Conservation (phyloP, 2,113 vertebrate genomes). For the Eptesicus fuscus region DNA sequence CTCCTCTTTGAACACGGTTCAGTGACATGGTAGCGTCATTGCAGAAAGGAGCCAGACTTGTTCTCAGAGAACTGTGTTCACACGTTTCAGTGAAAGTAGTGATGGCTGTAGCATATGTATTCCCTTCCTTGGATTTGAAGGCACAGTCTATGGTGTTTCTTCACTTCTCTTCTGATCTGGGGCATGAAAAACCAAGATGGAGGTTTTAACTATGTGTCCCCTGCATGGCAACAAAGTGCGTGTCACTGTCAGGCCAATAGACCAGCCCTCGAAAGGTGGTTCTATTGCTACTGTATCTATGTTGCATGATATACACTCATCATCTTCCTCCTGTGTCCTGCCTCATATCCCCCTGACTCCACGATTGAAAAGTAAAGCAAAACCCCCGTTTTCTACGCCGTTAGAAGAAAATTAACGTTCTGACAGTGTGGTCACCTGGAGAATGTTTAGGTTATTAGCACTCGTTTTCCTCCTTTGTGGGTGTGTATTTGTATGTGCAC, state of each 20-base stretch:
- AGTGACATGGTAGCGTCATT: slow-evolving; percentile 45
- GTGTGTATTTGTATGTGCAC: slow-evolving; percentile 75
- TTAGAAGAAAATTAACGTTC: slow-evolving; percentile 67
- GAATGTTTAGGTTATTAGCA: slow-evolving; percentile 79
- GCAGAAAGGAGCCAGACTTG: slow-evolving; percentile 63
- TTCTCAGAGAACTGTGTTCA: slow-evolving; percentile 63
- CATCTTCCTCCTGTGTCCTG: slow-evolving; percentile 66
- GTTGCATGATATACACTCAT: slow-evolving; percentile 71
- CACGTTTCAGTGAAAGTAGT: slow-evolving; percentile 58
- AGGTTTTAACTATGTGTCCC: slow-evolving; percentile 61
- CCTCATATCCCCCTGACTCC: slow-evolving; percentile 31
- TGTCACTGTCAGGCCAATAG: slow-evolving; percentile 58
- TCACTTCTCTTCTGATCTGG: slow-evolving; percentile 68
- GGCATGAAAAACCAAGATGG: slow-evolving; percentile 73
- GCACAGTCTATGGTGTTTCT: slow-evolving; percentile 65
- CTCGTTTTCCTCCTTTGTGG: slow-evolving; percentile 72
- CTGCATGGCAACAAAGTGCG: slow-evolving; percentile 69
- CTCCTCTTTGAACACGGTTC: slow-evolving; percentile 61
- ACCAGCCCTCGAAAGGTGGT: slow-evolving; percentile 19
- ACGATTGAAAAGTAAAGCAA: slow-evolving; percentile 40
- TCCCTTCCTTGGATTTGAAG: slow-evolving; percentile 70
- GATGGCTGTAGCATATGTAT: slow-evolving; percentile 66
- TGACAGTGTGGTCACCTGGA: slow-evolving; percentile 71
- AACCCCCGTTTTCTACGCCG: background rate
- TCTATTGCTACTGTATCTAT: slow-evolving; percentile 64